Conservation (phyloP, 2,888 invertebrate species). For the Oligia strigilis region DNA sequence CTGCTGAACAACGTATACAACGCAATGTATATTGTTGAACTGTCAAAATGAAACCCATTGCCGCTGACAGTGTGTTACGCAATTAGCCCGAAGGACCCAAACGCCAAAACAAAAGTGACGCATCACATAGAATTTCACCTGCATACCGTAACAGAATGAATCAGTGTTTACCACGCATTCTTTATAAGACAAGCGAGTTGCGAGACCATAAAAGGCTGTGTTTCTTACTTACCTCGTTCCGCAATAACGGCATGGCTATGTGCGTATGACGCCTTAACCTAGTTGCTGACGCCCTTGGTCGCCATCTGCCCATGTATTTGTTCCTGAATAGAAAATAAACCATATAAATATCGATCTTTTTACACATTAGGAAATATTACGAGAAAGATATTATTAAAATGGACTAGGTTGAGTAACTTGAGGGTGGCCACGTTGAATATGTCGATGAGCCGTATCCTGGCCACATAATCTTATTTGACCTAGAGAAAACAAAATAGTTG, state of each 20-base stretch:
- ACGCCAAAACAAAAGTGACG: constrained; percentile 47
- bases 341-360: not conserved
- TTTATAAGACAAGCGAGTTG: constrained; percentile 69
- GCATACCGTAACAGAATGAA: constrained; percentile 68
- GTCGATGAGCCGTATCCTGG: not conserved
- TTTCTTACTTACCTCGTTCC: constrained; percentile 86
- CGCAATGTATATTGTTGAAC: no score
- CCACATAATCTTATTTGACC: not conserved
- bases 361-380: not conserved
- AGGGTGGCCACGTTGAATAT: not conserved
- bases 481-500: not conserved
- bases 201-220: constrained; percentile 76
- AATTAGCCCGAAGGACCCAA: not conserved
- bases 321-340: constrained; percentile 72
- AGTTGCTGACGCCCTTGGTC: constrained; percentile 81
- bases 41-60: no score
- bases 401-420: not conserved
- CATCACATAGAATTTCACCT: constrained; percentile 59
- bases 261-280: constrained; percentile 81
- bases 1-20: no score
- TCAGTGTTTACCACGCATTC: constrained; percentile 77
- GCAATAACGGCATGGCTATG: constrained; percentile 81
- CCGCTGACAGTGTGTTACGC: no score
- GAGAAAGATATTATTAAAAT: not conserved
- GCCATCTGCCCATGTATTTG: constrained; percentile 76